These are phyloP conservation scores for Limonius californicus DNA, from an alignment of 1,140 invertebrate species.

Conservation along the genomic window DNA sequence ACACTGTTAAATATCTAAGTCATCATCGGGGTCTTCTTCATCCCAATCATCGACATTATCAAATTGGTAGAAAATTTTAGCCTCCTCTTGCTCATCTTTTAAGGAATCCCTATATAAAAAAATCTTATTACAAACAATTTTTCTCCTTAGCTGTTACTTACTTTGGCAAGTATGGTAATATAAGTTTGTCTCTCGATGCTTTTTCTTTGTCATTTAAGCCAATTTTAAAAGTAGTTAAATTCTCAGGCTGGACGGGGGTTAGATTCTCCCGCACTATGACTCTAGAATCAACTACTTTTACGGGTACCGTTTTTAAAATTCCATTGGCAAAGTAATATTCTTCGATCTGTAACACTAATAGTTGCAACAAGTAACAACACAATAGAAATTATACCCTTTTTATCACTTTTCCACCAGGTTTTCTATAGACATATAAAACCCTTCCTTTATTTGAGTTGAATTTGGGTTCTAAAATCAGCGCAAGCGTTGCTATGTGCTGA, in stretches of 20 bases:
- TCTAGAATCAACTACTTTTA: slow-evolving; percentile 44
- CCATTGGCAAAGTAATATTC: slow-evolving; percentile 48
- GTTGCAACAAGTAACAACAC: too few species aligned
- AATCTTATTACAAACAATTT: too few species aligned
- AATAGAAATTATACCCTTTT: slow-evolving; percentile 31
- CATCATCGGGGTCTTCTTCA: slow-evolving; percentile 62
- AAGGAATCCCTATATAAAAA: too few species aligned
- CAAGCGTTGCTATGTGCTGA: slow-evolving; percentile 49
- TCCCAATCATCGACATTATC: slow-evolving; percentile 60
- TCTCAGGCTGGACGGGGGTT: slow-evolving; percentile 42
- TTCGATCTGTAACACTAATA: too few species aligned
- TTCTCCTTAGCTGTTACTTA: too few species aligned
- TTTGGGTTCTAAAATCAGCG: slow-evolving; percentile 46
- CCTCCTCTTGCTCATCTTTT: too few species aligned
- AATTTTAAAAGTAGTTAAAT: slow-evolving; percentile 57
- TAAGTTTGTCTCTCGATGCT: slow-evolving; percentile 51
- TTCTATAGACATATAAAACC: slow-evolving; percentile 49
- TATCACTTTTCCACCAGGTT: slow-evolving; percentile 48
- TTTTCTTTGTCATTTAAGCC: slow-evolving; percentile 54
- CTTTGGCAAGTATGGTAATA: slow-evolving; percentile 52
- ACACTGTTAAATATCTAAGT: slow-evolving; percentile 57
- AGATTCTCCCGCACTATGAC: slow-evolving; percentile 44
- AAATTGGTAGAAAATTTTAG: slow-evolving; percentile 54
- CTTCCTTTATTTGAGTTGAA: slow-evolving; percentile 37
- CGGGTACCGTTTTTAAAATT: slow-evolving; percentile 44